Evolutionary conservation across 2,113 vertebrate genomes (phyloP), one percentile per base, ranked within the genome.

Genomic region (Aegotheles bennettii): DNA sequence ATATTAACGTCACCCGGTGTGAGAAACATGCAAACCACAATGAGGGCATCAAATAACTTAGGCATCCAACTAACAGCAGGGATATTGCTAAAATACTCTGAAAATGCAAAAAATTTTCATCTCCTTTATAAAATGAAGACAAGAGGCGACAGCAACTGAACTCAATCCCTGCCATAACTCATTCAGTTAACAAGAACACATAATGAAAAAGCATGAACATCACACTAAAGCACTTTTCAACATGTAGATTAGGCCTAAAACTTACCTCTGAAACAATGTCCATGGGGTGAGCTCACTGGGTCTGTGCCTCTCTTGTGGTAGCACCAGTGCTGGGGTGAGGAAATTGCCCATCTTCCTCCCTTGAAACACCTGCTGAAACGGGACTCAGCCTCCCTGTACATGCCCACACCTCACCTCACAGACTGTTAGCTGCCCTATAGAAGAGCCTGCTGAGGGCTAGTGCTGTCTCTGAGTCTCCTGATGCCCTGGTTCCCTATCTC

Each of bases 11-110:
- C 80, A 64, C 40, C 33, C 13, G 0, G 77, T 40, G 53, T 81
- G 75, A 93, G 87, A 94, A 92, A 91, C 60, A 64, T 36, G 70
- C 69, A 83, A 89, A 90, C 81, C 90, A 69, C 65, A 86, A 24
- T 4, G 14, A 93, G 51, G 63, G 53, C 38, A 73, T 57, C 78
- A 84, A 84, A 61, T 74, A 77, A 60, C 35, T 54, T 51, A 81
- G 42, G 36, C 73, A 84, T 91, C 40, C 43, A 93, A 75, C 25
- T 60, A 73, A 59, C 68, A 94, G 78, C 84, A 67, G 85, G 36
- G 10, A 83, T 56, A 77, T 85, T 69, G 42, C 53, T 79, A 47
- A 93, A 86, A 85, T 67, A 42, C 77, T 64, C 93, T 42, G 16
- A 29, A 94, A n/a, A 90, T 8, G 13, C 28, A 45, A 33, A 28